Percentiles rank a stretch among this genome's conserved stretches.
Conservation (phyloP, 2,888 invertebrate species). For the Lasius fuliginosus region DNA sequence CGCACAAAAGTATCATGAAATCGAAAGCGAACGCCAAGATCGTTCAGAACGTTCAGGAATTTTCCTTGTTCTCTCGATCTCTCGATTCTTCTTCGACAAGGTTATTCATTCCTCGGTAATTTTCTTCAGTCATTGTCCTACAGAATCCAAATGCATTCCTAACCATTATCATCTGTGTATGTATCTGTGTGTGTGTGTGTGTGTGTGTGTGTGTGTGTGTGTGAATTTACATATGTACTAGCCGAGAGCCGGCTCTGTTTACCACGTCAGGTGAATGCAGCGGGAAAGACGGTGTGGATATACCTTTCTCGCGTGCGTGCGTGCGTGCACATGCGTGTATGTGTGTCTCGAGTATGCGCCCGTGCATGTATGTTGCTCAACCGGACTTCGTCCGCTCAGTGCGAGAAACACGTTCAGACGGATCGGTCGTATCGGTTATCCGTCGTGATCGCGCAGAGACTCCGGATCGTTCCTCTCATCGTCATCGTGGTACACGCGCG, state of each 20-base stretch:
- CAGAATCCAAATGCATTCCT: neutral
- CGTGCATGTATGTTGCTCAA: slow-evolving; percentile 70
- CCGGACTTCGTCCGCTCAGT: slow-evolving; percentile 77
- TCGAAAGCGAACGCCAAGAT: neutral
- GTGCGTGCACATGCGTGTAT: neutral
- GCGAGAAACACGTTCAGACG: slow-evolving; percentile 81
- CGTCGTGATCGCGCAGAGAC: slow-evolving; percentile 51
- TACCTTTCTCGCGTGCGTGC: slow-evolving; percentile 16
- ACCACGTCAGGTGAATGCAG: neutral
- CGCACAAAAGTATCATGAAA: neutral
- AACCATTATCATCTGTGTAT: neutral
- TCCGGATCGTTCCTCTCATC: slow-evolving; percentile 20
- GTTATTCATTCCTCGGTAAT: neutral
- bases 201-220: neutral
- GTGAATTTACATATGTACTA: neutral
- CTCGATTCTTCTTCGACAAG: neutral
- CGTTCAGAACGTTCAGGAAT: too few species aligned
- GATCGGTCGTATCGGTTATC: slow-evolving; percentile 75
- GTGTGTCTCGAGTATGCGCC: neutral
- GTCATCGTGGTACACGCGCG: neutral
- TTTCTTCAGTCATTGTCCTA: neutral
- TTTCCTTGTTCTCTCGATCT: neutral
- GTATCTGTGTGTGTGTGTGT: neutral
- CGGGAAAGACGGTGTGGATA: neutral
- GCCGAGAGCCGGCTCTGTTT: neutral